Percentiles rank a stretch among this genome's conserved stretches.
phyloP scores from a whole-genome alignment of 1,140 invertebrate species.

The Pectinophora gossypiella region DNA sequence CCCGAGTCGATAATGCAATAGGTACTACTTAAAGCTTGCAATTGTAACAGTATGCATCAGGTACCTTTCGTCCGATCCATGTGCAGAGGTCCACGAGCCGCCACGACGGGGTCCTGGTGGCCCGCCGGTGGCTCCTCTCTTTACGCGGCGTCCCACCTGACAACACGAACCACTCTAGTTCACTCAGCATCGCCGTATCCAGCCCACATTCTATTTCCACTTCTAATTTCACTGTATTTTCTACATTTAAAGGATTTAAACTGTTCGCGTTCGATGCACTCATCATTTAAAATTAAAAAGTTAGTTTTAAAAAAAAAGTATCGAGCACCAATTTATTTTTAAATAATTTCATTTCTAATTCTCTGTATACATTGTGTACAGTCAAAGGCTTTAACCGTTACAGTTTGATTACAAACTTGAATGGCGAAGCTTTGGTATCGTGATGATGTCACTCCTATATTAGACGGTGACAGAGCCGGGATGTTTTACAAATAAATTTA shows the following conservation, averaged over 20 bases:
- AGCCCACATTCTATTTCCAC: constrained; percentile 39
- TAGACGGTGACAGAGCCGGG: constrained; percentile 22
- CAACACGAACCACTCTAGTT: constrained; percentile 49
- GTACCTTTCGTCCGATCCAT: constrained; percentile 64
- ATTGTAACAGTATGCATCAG: too few relatives aligned
- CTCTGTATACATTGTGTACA: too few relatives aligned
- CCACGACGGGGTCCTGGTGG: constrained; percentile 32
- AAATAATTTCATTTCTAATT: too few relatives aligned
- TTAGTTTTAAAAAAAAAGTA: too few relatives aligned
- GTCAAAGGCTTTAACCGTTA: not conserved
- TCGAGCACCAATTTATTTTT: too few relatives aligned
- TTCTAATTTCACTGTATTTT: constrained; percentile 31
- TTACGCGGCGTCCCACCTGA: constrained; percentile 50
- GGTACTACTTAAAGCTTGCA: too few relatives aligned
- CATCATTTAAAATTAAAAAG: too few relatives aligned
- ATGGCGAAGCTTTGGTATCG: constrained; percentile 2
- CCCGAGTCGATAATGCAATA: too few relatives aligned
- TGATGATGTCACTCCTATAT: constrained; percentile 57
- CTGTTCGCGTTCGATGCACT: too few relatives aligned
- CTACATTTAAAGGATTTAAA: too few relatives aligned
- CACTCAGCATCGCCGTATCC: constrained; percentile 32
- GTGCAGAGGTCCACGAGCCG: constrained; percentile 53
- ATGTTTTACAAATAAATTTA: constrained; percentile 20
- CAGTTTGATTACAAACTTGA: constrained; percentile 26
- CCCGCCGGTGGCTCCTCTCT: constrained; percentile 37